Conservation (phyloP, 2,113 vertebrate species). For the Nibea albiflora region DNA sequence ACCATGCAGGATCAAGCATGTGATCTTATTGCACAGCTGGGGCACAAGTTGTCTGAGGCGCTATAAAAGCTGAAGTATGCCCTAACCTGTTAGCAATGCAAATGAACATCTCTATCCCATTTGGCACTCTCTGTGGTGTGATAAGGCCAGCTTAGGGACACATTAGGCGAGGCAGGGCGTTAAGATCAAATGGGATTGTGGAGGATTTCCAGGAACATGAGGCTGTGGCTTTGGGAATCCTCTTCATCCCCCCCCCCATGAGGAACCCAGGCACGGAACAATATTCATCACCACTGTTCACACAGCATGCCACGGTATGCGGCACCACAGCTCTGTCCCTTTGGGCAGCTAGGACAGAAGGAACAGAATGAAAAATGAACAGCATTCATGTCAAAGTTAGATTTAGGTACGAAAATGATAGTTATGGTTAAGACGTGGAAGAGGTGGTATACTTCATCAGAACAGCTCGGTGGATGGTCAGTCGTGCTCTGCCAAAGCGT, state of each 20-base stretch:
- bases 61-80: background rate
- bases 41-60: background rate
- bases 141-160: slow-evolving; percentile 74
- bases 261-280: slow-evolving; percentile 48
- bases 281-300: slow-evolving; percentile 49
- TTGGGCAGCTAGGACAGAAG: slow-evolving; percentile 1
- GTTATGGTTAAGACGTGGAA: background rate
- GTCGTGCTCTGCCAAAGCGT: background rate
- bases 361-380: slow-evolving; percentile 12
- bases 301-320: slow-evolving; percentile 18
- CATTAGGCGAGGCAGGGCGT: slow-evolving; percentile 70
- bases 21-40: background rate
- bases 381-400: background rate
- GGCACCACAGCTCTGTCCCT: slow-evolving; percentile 1
- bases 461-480: background rate
- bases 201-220: slow-evolving; percentile 72
- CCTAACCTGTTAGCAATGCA: slow-evolving; percentile 7
- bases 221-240: slow-evolving; percentile 69
- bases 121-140: slow-evolving; percentile 56
- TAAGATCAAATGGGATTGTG: slow-evolving; percentile 74
- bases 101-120: slow-evolving; percentile 40
- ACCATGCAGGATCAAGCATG: background rate
- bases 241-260: slow-evolving; percentile 62
- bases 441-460: background rate
- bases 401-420: background rate